Percentiles rank a stretch among this genome's conserved stretches.
Evolutionary conservation across 2,888 invertebrate genomes (phyloP).

Genomic region (Piscicola geometra): DNA sequence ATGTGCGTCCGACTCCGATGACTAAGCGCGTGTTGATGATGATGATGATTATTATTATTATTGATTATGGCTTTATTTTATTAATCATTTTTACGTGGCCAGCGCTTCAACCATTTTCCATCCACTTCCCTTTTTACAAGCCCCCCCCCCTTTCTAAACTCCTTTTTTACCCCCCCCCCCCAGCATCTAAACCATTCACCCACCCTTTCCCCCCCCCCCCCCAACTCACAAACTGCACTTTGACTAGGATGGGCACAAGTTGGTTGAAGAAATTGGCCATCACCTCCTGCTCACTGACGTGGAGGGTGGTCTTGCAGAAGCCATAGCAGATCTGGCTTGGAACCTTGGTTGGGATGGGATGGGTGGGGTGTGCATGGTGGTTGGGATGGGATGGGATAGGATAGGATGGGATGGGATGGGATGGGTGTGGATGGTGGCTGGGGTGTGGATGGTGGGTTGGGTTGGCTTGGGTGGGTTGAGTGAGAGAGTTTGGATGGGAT

Average conservation of each 20-base stretch:
- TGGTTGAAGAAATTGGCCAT: neutral
- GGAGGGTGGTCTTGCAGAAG: slow-evolving; percentile 13
- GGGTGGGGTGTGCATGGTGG: neutral
- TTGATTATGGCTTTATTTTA: too few relatives aligned
- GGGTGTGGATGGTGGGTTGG: neutral
- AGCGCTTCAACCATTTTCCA: too few relatives aligned
- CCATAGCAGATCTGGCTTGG: slow-evolving; percentile 39
- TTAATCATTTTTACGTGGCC: too few relatives aligned
- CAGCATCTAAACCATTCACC: too few relatives aligned
- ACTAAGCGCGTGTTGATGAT: neutral
- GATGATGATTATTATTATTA: too few relatives aligned
- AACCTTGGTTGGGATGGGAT: slow-evolving; percentile 35
- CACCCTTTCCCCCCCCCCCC: too few relatives aligned
- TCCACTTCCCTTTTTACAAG: too few relatives aligned
- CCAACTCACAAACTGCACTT: neutral
- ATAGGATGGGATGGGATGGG: neutral
- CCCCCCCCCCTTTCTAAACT: too few relatives aligned
- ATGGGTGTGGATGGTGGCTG: neutral
- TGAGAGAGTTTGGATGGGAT: neutral
- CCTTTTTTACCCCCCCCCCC: too few relatives aligned
- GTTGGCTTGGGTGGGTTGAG: too few relatives aligned
- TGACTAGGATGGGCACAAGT: neutral
- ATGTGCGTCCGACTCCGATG: neutral
- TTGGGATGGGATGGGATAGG: neutral
- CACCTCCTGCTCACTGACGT: neutral